Conservation (phyloP, 1,140 invertebrate species). For the Ips nitidus region DNA sequence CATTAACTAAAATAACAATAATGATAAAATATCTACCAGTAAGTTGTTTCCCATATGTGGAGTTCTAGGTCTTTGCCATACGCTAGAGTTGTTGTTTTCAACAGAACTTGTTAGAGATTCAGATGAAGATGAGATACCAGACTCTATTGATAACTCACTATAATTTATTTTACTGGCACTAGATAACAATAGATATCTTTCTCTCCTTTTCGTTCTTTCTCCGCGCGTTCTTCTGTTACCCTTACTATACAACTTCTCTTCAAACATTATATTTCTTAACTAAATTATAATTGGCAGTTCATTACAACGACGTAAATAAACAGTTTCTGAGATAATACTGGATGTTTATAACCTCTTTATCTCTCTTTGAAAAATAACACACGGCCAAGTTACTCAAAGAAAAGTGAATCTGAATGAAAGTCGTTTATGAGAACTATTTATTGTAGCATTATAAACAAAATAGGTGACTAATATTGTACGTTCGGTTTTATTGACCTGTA, state of each 20-base stretch:
- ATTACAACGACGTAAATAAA: not conserved
- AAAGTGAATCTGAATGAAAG: no score
- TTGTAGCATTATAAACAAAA: no score
- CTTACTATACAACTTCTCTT: conserved; percentile 26
- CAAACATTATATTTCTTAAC: conserved; percentile 16
- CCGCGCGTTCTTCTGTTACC: conserved; percentile 43
- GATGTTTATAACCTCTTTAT: no score
- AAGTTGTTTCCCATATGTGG: conserved; percentile 22
- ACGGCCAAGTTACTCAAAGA: no score
- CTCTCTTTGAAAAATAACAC: no score
- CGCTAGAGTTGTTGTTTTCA: conserved; percentile 32
- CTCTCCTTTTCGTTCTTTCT: conserved; percentile 46
- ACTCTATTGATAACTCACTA: conserved; percentile 29
- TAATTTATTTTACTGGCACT: conserved; percentile 34
- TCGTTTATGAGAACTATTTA: no score
- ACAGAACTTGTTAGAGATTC: conserved; percentile 24
- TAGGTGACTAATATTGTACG: no score
- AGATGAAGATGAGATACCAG: conserved; percentile 18
- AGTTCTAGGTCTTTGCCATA: conserved; percentile 13
- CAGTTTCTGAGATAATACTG: no score
- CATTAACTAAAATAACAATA: not conserved
- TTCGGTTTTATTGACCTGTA: no score
- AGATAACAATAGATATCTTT: conserved; percentile 42
- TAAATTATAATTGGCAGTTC: conserved; percentile 14
- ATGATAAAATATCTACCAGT: conserved; percentile 13